Base-by-base conservation (phyloP, 2,888 invertebrate genomes). In the Cremastinae sp. region DNA sequence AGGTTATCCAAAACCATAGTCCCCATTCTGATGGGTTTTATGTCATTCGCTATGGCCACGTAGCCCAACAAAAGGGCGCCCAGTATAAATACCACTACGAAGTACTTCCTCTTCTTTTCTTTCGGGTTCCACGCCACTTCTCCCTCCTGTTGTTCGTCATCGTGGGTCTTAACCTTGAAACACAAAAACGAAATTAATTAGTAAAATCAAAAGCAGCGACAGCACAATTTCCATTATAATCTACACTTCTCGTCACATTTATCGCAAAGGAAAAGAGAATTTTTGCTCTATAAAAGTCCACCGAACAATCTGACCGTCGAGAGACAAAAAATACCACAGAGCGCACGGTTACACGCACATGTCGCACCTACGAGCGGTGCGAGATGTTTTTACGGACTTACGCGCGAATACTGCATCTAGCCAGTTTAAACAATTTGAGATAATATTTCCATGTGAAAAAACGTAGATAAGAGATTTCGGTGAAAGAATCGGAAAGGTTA, bases 1-100 rank as follows among this genome's bases (percentile, higher is more conserved):
- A 96, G 87, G n/a, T 92, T 92, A 84, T 96, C 95, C 78, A 95
- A 90, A 85, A 94, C 92, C 84, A 84, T 83, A 3, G 83, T 83
- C 5, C 89, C 87, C 20, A 88, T 78, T 59, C 78, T 85, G 5
- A 86, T 74, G 8, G 87, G 86, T 53, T 85, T 81, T 9, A 85
- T 22, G 64, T 85, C 88, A 56, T 84, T 86, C 0, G 83, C 83
- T 80, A 89, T 84, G 0, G 83, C 86, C n/a, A 89, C 66, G 43
- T 89, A 88, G 47, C 86, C 84, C 34, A 88, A 53, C 45, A 88
- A 82, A 28, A 88, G 76, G 18, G 80, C 34, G 34, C 83, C 82
- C 34, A 86, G 56, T 0, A 86, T 38, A 0, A 79, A 38, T 1
- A 84, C 56, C 18, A 85, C 68, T 1, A 79, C 41, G n/a, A 85